Conservation (phyloP, 2,888 invertebrate species). For the Nudaria mundana region DNA sequence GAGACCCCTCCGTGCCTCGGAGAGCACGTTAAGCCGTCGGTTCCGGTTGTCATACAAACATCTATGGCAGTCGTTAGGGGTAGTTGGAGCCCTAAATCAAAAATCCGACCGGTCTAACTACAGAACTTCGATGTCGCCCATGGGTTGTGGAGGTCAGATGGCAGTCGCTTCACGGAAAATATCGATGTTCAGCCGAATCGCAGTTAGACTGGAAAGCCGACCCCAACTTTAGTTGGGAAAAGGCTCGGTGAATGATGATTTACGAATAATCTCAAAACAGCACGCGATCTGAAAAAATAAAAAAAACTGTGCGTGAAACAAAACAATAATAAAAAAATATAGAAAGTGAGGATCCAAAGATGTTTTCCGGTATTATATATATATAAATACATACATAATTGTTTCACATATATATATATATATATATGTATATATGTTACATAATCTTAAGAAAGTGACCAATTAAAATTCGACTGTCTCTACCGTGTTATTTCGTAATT, state of each 20-base stretch:
- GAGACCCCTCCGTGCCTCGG: too few species aligned
- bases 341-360: slow-evolving; percentile 61
- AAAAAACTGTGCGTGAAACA: slow-evolving; percentile 62
- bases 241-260: too few species aligned
- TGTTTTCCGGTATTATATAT: slow-evolving; percentile 63
- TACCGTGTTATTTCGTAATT: slow-evolving; percentile 33
- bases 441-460: slow-evolving; percentile 70
- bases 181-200: too few species aligned
- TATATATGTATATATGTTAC: slow-evolving; percentile 51
- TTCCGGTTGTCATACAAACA: too few species aligned
- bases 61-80: too few species aligned
- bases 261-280: slow-evolving; percentile 8
- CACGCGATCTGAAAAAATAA: slow-evolving; percentile 27
- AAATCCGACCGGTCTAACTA: too few species aligned
- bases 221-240: background rate
- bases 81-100: too few species aligned
- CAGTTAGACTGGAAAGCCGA: background rate
- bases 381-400: slow-evolving; percentile 73
- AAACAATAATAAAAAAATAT: slow-evolving; percentile 51
- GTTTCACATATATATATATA: slow-evolving; percentile 71
- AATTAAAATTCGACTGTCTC: slow-evolving; percentile 61
- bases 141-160: too few species aligned
- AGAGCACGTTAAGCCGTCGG: too few species aligned
- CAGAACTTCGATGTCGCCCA: too few species aligned
- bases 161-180: too few species aligned